Evolutionary conservation across 2,888 invertebrate species (phyloP), one percentile per base, ranked within the genome.

Genomic region (Augochlorella aurata): DNA sequence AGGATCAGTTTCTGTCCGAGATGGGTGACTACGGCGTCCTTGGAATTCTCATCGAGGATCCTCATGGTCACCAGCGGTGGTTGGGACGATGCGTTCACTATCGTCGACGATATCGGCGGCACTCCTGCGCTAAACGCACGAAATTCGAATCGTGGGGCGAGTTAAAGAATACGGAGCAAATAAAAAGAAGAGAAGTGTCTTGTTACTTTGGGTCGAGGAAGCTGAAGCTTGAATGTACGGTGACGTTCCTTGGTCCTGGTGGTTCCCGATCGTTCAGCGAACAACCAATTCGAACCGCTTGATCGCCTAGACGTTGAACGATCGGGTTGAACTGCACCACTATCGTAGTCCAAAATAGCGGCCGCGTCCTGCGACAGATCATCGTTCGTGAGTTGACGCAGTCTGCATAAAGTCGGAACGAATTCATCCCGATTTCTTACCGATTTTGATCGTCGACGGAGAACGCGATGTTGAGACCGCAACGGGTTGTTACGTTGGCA

Each of bases 301-400:
- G 95, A 94, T 98, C 98, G 0, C 97, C 97, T 80, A 97, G 96
- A 21, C 97, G 96, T 93, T 98, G 97, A 80, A 98, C 97, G 87
- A 97, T 96, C 0, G 96, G 96, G 94, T 98, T 97, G 93, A 97
- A 97, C 93, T 98, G 98, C 73, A 98, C 95, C 90, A 97, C 96
- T 89, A 98, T 95, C 90, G 97, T 95, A 44, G 96, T 96, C 90
- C 96, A 96, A 65, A 97, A 95, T 90, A 97, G 83, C 0, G 89
- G 87, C 2, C 89, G 95, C 4, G 96, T 97, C 90, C 97, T 97
- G 38, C 1, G 21, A 24, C n/a, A 38, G 3, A 74, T 29, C 14
- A 29, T 74, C 21, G 16, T 44, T 18, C 16, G 16, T n/a, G 18
- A n/a, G 44, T 44, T 10, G n/a, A 16, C 18, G 61, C 61, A 14